Base-by-base conservation (phyloP, 2,888 invertebrate species). In the Sphecodes monilicornis region DNA sequence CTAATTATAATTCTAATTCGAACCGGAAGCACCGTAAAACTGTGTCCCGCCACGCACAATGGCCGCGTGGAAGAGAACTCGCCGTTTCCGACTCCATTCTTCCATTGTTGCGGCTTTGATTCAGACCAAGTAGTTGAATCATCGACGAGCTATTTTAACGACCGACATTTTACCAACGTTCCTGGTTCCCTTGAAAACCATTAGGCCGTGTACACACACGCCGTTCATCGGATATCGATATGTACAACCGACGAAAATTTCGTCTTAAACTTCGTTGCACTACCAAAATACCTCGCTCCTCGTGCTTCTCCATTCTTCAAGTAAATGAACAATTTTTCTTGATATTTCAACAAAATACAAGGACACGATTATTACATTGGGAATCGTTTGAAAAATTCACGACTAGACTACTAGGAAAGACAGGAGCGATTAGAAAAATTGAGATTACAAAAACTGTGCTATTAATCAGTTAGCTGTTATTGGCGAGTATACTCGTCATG, bases 31-130 rank as follows among this genome's bases (percentile, higher is more conserved):
- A 32, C 64, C 29, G 64, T 43, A 43, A 26, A 70, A 70, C 70
- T 41, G 70, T 70, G 43, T 70, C 43, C 41, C 43, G 70, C 43
- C 41, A 43, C 70, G 70, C 70, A 43, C 70, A 43, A 70, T 70
- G 46, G 46, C 32, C 32, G 64, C 46, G 64, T 75, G 11, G 57
- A 57, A 39, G 64, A 64, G 73, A 43, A 75, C 75, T 64, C 64
- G 41, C 32, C 64, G 75, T 64, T 75, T 82, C 83, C 82, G 76
- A 76, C 60, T 76, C 70, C 29, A 43, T 70, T 70, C 70, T 70
- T 43, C 70, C 36, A 43, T 70, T 70, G 43, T 70, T 8, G 43
- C 26, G 29, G 39, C 39, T 70, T 70, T 43, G 43, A 43, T 32
- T 64, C 29, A 32, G 32, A 70, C 43, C 41, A 70, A 16, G 41